phyloP scores from a whole-genome alignment of 2,113 vertebrate species.

The Poecile atricapillus region DNA sequence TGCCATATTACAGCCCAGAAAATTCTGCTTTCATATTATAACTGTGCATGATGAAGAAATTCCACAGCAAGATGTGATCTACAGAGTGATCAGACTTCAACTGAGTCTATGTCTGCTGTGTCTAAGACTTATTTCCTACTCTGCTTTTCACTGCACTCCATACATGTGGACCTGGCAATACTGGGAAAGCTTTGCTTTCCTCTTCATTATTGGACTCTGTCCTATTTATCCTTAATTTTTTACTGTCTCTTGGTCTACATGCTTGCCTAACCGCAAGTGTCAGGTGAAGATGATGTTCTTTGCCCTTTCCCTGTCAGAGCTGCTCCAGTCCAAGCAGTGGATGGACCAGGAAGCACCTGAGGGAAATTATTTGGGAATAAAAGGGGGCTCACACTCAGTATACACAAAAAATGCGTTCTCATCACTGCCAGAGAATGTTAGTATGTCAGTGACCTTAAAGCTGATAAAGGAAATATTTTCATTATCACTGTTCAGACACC shows the following conservation, averaged over 20 bases:
- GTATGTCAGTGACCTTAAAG: background rate
- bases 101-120: background rate
- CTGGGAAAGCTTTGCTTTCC: background rate
- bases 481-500: background rate
- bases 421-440: background rate
- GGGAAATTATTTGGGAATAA: background rate
- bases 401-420: background rate
- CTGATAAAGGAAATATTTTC: background rate
- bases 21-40: background rate
- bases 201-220: background rate
- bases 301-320: background rate
- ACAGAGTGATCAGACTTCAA: background rate
- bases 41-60: background rate
- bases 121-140: background rate
- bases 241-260: background rate
- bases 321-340: background rate
- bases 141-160: background rate
- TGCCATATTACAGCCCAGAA: constrained; percentile 2
- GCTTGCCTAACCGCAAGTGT: background rate
- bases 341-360: background rate
- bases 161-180: background rate
- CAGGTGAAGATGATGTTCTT: background rate
- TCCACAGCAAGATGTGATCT: background rate
- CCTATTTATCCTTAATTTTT: background rate
- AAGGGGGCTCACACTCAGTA: background rate